These are phyloP conservation scores for Agrilus mali DNA, from an alignment of 2,888 invertebrate species.

Conservation along the genomic window DNA sequence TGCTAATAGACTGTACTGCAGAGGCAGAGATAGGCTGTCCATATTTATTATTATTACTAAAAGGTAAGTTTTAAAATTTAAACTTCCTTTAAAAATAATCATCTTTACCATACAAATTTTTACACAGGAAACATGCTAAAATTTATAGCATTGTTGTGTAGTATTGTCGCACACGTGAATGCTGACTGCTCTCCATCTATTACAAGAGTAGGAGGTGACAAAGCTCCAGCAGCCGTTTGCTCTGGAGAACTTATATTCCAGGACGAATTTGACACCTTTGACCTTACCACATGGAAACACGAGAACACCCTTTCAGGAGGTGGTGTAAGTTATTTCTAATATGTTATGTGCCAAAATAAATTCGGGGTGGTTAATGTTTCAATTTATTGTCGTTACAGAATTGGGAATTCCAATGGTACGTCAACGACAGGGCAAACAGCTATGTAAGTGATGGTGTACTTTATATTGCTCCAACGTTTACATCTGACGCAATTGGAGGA, in stretches of 20 bases:
- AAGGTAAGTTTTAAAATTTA: too few species aligned
- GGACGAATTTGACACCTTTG: constrained; percentile 45
- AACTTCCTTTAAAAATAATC: too few species aligned
- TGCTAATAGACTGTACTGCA: too few species aligned
- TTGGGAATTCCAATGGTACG: constrained; percentile 60
- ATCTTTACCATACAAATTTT: too few species aligned
- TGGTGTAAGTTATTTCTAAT: constrained; percentile 40
- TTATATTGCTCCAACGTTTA: constrained; percentile 48
- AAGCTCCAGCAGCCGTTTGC: constrained; percentile 36
- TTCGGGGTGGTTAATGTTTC: too few species aligned
- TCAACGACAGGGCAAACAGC: constrained; percentile 53
- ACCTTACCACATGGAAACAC: constrained; percentile 48
- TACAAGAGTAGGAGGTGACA: constrained; percentile 40
- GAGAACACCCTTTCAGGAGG: constrained; percentile 50
- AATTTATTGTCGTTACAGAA: constrained; percentile 36
- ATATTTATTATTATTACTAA: too few species aligned
- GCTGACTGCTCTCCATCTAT: constrained; percentile 31
- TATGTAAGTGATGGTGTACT: constrained; percentile 44
- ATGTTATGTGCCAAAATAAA: too few species aligned
- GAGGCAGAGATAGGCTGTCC: too few species aligned
- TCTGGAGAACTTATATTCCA: constrained; percentile 44
- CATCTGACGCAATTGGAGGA: constrained; percentile 42
- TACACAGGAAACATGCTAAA: too few species aligned
- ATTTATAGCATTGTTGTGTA: too few species aligned
- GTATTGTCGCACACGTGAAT: too few species aligned